These are phyloP conservation scores for Thelaira solivaga DNA, from an alignment of 2,888 invertebrate genomes.

Conservation along the genomic window DNA sequence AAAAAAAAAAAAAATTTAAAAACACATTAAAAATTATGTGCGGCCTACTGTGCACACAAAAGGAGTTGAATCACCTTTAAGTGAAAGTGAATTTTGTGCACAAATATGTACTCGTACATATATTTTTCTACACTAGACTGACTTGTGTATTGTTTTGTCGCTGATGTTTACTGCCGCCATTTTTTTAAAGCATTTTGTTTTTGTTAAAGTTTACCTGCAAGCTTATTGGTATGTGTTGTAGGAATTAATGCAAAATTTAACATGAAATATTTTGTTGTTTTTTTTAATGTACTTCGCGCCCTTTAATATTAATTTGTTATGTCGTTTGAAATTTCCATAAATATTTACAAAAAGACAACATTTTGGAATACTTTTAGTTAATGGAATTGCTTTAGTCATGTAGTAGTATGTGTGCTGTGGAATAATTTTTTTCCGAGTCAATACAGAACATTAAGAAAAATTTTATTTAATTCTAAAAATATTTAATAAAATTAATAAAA, in stretches of 20 bases:
- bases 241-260: conserved; percentile 30
- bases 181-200: conserved; percentile 7
- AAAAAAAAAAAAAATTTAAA: too few species aligned
- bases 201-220: background rate
- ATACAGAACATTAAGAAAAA: too few species aligned
- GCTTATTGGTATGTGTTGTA: background rate
- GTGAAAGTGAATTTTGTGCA: conserved; percentile 64
- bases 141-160: conserved; percentile 1
- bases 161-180: background rate
- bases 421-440: too few species aligned
- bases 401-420: too few species aligned
- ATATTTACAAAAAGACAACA: too few species aligned
- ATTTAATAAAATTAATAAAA: too few species aligned
- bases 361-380: too few species aligned
- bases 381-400: too few species aligned
- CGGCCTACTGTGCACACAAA: conserved; percentile 18
- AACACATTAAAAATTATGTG: too few species aligned
- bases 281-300: conserved; percentile 5
- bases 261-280: conserved; percentile 9
- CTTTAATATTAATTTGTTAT: too few species aligned
- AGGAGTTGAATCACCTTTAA: conserved; percentile 61
- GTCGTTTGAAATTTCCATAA: too few species aligned
- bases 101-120: conserved; percentile 31
- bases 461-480: too few species aligned
- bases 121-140: conserved; percentile 26